Base-by-base conservation (phyloP, 1,140 invertebrate genomes). In the Bombyx mandarina region DNA sequence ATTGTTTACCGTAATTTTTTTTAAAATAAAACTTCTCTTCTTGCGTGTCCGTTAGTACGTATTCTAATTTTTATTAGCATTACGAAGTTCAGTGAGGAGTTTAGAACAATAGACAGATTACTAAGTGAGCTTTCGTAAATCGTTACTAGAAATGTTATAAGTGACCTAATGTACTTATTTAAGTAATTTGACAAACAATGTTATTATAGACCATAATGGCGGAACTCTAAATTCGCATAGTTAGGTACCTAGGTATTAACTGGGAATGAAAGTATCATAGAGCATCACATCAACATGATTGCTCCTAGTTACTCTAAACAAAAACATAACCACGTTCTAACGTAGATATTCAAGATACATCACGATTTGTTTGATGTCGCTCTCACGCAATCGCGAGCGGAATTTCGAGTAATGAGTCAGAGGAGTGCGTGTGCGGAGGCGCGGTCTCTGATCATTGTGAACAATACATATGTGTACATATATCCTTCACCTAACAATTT, bases 251-350 rank as follows among this genome's bases (percentile, higher is more conserved):
- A 22, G 53, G 53, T 54, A 43, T 56, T 48, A 56, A 61, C 61
- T 50, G 72, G 72, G 73, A 78, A 67, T 71, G 74, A 77, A 77
- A 78, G 72, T 72, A 58, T 61, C 57, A 72, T 71, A 68, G 66
- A 65, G 65, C 67, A 56, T 56, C 46, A 68, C 73, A 70, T 67
- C 65, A 63, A 62, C 62, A 67, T 75, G 71, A 78, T 75, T 68
- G 71, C 66, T 72, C 64, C 69, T 77, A 66, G 67, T 71, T 77
- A 67, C 74, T 73, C 67, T 69, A 76, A 72, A 73, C 72, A 69
- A 71, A 56, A 75, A 65, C 66, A 57, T 63, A 65, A 58, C 67
- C 69, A 35, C 26, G 26, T 35, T 35, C 2, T 35, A 35, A 35
- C 61, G 66, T 65, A 56, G 58, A 77, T 72, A 74, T 76, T 73